These are phyloP conservation scores for Anolis apletophallus DNA, from an alignment of 2,797 vertebrate species.

Conservation along the genomic window DNA sequence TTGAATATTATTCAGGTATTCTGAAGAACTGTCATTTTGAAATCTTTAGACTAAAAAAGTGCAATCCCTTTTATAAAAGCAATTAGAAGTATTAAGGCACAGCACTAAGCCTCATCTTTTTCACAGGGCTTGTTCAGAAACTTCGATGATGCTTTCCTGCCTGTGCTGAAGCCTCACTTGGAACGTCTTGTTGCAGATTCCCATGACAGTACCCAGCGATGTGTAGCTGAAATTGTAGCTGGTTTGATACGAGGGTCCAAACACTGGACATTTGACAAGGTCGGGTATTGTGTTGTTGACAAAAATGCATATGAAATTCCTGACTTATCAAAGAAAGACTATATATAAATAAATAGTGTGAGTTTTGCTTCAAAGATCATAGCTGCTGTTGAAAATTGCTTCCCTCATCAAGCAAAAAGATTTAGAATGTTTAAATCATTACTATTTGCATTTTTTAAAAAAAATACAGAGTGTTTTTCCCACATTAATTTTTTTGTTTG, in stretches of 20 bases:
- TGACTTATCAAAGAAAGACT: not conserved
- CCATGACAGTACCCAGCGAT: conserved; percentile 96
- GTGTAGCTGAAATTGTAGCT: conserved; percentile 95
- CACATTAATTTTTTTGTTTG: not conserved
- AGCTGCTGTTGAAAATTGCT: not conserved
- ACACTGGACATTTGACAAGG: conserved; percentile 92
- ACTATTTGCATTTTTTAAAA: not conserved
- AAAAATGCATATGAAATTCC: not conserved
- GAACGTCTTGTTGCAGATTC: conserved; percentile 90
- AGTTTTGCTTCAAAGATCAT: not conserved
- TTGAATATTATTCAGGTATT: not conserved
- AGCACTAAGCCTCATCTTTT: not conserved
- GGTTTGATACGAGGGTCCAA: conserved; percentile 96
- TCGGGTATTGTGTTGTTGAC: conserved; percentile 40
- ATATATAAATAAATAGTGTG: not conserved
- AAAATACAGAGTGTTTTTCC: not conserved
- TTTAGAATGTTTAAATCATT: not conserved
- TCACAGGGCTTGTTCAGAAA: conserved; percentile 94
- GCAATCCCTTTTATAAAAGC: conserved; percentile 18
- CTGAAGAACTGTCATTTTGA: not conserved
- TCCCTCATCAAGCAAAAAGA: not conserved
- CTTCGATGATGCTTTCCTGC: conserved; percentile 90
- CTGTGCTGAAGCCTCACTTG: conserved; percentile 90
- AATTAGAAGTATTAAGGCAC: not conserved
- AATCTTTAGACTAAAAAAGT: not conserved